Evolutionary conservation across 2,797 vertebrate genomes (phyloP), one percentile per base, ranked within the genome.

Genomic region (Chaetophractus vellerosus): DNA sequence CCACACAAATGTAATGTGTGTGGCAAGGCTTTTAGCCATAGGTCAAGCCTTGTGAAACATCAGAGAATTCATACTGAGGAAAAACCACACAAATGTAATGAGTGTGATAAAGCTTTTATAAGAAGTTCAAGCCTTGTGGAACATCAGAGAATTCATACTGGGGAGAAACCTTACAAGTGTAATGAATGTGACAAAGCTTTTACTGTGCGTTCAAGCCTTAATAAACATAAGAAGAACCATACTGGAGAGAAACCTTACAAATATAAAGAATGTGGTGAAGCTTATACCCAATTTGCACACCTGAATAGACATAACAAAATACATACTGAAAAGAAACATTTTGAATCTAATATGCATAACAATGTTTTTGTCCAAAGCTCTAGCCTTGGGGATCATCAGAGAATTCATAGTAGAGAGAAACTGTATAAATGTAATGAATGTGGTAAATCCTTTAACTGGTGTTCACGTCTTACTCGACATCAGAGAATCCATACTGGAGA

Each of bases 31-130:
- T 96, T 96, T 3, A 81, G 78, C 41, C 91, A 92, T 15, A 92
- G 85, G 28, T 92, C 89, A 2, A 64, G 88, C 33, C 64, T 92
- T 14, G 94, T 80, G 5, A 75, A 93, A 19, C 95, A 96, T 84
- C 95, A 95, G 55, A 96, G 94, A 91, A 90, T 94, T 78, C 95
- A 95, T 64, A 94, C 88, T 3, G 83, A 88, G 50, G 92, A 96
- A 63, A 96, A 91, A 63, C 92, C 88, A 19, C 91, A 93, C 16
- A 68, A 92, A 9, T 96, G 95, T 31, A 89, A 91, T 21, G 92
- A 96, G 24, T 96, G 92, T 31, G 95, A 90, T 24, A 96, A 84
- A 26, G 80, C 91, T 5, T 94, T 96, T 71, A 94, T 86, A 18
- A 64, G 78, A 72, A 89, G 90, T 10, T 91, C 88, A 41, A 84